Evolutionary conservation across 1,140 invertebrate genomes (phyloP), one percentile per base, ranked within the genome.

Genomic region (Aphidius ervi): DNA sequence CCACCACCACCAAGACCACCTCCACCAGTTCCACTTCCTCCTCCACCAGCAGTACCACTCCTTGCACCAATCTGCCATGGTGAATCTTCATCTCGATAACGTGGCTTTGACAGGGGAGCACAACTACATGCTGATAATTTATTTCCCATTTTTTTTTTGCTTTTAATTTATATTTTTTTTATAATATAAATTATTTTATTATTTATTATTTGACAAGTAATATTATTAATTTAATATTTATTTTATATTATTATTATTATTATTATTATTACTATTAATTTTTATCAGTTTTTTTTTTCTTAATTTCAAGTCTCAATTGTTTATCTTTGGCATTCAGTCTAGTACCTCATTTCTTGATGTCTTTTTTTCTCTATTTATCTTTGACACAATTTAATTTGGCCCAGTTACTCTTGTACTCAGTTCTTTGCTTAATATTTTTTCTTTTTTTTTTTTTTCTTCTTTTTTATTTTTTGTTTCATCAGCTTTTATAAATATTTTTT

Each of bases 21-120:
- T 3, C 23, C 23, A 3, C 23, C 23, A 31, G 23, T 2, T 31
- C 23, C 16, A 16, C 16, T 1, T 16, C 16, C 16, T 16, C 16
- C 16, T 16, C 16, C 68, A 61, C 68, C 66, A 61, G 71, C 68
- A 54, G 74, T 70, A 54, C 66, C 74, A 48, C 63, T 62, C 59
- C 71, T 73, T 54, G 70, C 69, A 46, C 69, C 70, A 65, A 88
- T 87, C 79, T 93, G 91, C 90, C 92, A 93, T 74, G 94, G 92
- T 69, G 92, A 90, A 80, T 95, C 93, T 77, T 96, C 94, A 78
- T 94, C 93, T 74, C 93, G 88, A 84, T 96, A 96, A 69, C 89
- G 91, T 83, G 95, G 95, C 82, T 92, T 88, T 74, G 94, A 90
- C 69, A 97, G 84, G 63, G 94, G 94, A 68, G 92, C 94, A 82